These are phyloP conservation scores for Mustelus asterias DNA, from an alignment of 2,113 vertebrate genomes.

Conservation along the genomic window DNA sequence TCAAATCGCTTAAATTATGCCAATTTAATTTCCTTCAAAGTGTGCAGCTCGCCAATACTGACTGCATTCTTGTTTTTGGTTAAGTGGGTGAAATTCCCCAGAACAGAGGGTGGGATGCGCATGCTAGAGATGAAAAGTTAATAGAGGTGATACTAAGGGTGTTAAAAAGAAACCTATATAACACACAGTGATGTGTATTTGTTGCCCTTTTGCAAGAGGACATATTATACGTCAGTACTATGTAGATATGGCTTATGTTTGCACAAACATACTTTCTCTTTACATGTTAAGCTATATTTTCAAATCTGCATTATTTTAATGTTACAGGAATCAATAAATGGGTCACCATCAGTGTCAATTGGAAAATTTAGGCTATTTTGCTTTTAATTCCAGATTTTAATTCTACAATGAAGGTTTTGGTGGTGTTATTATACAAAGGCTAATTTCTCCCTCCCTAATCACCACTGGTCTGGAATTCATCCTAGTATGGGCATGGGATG, in stretches of 20 bases:
- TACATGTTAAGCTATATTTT: background rate
- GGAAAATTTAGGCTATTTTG: background rate
- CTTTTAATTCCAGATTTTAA: background rate
- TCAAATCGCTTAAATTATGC: background rate
- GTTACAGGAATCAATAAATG: background rate
- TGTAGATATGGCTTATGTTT: background rate
- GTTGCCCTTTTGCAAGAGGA: background rate
- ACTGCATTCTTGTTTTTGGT: background rate
- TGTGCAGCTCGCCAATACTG: background rate
- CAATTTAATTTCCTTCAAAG: background rate
- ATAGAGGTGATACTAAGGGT: background rate
- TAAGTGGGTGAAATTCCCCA: background rate
- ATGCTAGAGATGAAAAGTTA: background rate
- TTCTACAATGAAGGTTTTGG: background rate
- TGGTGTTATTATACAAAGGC: background rate
- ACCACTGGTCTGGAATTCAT: background rate
- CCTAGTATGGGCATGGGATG: background rate
- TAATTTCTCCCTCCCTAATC: background rate
- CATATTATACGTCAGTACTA: background rate
- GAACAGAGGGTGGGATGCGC: background rate
- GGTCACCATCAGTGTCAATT: background rate
- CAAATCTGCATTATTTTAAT: background rate
- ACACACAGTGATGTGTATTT: background rate
- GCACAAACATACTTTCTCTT: background rate
- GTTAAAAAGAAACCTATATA: background rate